phyloP scores from a whole-genome alignment of 1,140 invertebrate genomes.

The Pomacea maculata region DNA sequence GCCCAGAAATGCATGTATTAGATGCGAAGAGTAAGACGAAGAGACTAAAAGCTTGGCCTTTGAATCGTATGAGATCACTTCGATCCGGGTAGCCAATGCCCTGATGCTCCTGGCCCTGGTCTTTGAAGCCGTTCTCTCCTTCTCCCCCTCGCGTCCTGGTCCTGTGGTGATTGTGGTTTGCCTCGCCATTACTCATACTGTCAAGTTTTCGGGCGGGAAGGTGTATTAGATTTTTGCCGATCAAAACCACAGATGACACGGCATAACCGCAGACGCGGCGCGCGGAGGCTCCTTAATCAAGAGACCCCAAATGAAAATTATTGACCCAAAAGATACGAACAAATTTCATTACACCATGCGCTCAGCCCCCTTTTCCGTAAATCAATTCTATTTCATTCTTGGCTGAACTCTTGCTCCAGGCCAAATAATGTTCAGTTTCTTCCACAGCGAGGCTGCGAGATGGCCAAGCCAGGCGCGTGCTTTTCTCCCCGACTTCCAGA shows the following conservation, averaged over 20 bases:
- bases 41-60: not conserved
- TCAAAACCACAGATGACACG: slow-evolving; percentile 10
- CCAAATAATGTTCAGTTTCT: slow-evolving; percentile 13
- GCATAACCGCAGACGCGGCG: not conserved
- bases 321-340: slow-evolving; percentile 17
- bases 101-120: not conserved
- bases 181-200: slow-evolving; percentile 9
- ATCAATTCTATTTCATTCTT: slow-evolving; percentile 22
- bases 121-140: not conserved
- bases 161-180: slow-evolving; percentile 4
- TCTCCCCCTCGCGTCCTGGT: not conserved
- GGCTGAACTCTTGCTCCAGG: slow-evolving; percentile 5
- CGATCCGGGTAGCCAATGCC: not conserved
- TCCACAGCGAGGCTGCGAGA: not conserved
- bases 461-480: too few relatives aligned
- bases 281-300: slow-evolving; percentile 2
- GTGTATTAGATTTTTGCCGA: slow-evolving; percentile 12
- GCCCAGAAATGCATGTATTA: slow-evolving; percentile 5
- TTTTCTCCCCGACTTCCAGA: too few relatives aligned
- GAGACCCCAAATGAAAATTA: slow-evolving; percentile 13
- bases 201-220: slow-evolving; percentile 5
- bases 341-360: slow-evolving; percentile 14
- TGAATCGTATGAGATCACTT: slow-evolving; percentile 7
- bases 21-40: not conserved
- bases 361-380: slow-evolving; percentile 3